A percentile compares a stretch with the other conserved stretches of the same genome.
Evolutionary conservation across 2,888 invertebrate genomes (phyloP).

Genomic region (Candidula unifasciata): DNA sequence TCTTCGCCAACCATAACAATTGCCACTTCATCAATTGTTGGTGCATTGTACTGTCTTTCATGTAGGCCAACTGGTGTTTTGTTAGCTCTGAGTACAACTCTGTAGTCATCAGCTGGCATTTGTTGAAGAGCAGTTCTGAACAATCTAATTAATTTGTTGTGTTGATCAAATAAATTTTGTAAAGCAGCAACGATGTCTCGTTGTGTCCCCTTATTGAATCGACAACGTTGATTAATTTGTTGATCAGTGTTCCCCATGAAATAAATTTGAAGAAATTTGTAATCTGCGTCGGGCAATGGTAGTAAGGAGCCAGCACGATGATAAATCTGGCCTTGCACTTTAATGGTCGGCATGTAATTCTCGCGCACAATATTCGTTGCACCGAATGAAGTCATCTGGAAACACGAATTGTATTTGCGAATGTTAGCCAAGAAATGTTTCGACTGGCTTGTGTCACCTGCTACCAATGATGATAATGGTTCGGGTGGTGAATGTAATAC

Average conservation of each 20-base stretch:
- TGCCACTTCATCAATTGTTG: constrained; percentile 6
- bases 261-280: constrained; percentile 14
- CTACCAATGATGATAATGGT: no score
- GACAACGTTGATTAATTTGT: not conserved
- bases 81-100: constrained; percentile 3
- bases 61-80: not conserved
- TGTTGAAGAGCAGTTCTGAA: not conserved
- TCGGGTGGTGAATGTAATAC: no score
- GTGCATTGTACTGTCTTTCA: constrained; percentile 12
- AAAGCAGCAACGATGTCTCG: not conserved
- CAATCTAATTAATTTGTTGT: not conserved
- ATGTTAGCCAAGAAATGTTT: no score
- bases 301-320: not conserved
- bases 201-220: not conserved
- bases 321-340: constrained; percentile 12
- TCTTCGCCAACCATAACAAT: not conserved
- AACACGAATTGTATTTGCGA: no score
- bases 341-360: no score
- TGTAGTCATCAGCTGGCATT: constrained; percentile 21
- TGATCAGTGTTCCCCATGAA: constrained; percentile 5
- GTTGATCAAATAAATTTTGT: not conserved
- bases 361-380: no score
- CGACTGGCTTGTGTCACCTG: no score
- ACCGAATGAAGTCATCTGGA: no score
- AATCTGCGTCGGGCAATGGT: not conserved